Conservation (phyloP, 2,797 vertebrate genomes). For the Amniataba percoides region DNA sequence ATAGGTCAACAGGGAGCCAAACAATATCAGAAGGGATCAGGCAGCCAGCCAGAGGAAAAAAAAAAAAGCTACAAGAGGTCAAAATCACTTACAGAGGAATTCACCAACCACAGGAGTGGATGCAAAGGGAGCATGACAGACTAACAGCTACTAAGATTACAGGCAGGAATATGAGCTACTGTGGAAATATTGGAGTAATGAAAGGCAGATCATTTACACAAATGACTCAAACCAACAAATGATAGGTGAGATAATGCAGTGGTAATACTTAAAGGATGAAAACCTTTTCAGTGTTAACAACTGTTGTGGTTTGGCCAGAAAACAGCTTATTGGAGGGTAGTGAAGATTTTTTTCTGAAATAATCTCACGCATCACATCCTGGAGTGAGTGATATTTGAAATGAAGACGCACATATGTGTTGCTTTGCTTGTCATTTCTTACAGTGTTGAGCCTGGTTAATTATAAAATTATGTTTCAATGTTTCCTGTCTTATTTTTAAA, state of each 20-base stretch:
- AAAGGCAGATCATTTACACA: neutral
- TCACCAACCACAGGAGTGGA: neutral
- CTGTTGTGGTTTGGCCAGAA: neutral
- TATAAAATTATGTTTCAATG: neutral
- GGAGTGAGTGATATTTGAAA: neutral
- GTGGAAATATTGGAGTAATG: too few relatives aligned
- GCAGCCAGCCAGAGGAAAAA: neutral
- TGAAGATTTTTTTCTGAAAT: neutral
- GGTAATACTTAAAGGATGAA: neutral
- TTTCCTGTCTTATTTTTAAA: conserved; percentile 33
- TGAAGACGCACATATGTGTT: neutral
- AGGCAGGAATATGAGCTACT: neutral
- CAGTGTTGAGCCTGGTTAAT: conserved; percentile 8
- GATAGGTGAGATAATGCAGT: neutral
- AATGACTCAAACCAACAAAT: neutral
- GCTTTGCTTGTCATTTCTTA: neutral
- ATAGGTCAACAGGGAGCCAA: neutral
- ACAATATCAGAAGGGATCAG: neutral
- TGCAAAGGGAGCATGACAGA: neutral
- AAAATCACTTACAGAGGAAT: neutral
- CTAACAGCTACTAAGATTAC: neutral
- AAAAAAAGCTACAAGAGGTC: neutral
- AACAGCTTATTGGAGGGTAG: neutral
- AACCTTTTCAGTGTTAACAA: neutral
- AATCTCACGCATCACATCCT: neutral